These are phyloP conservation scores for Gobionotothen gibberifrons DNA, from an alignment of 2,797 vertebrate species.

Conservation along the genomic window DNA sequence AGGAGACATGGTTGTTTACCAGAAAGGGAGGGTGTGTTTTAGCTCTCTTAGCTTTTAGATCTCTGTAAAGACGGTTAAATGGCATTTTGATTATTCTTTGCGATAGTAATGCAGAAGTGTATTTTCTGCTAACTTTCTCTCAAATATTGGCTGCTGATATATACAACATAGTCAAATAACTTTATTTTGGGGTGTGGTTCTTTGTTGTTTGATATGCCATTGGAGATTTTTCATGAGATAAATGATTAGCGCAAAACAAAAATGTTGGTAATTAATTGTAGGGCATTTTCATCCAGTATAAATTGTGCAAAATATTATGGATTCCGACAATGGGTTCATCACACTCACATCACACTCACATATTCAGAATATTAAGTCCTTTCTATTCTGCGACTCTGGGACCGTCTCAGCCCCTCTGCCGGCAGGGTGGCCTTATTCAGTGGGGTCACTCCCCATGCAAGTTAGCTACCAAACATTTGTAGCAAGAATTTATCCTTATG, in stretches of 20 bases:
- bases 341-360: background rate
- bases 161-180: background rate
- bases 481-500: slow-evolving; percentile 75
- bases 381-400: slow-evolving; percentile 28
- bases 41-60: background rate
- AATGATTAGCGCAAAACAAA: background rate
- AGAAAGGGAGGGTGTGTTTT: background rate
- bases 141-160: too few relatives aligned
- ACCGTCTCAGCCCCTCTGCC: slow-evolving; percentile 18
- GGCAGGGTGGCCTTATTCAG: slow-evolving; percentile 45
- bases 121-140: too few relatives aligned
- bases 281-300: background rate
- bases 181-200: background rate
- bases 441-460: slow-evolving; percentile 41
- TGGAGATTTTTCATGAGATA: background rate
- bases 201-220: background rate
- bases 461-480: slow-evolving; percentile 63
- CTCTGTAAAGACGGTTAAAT: background rate
- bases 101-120: too few relatives aligned
- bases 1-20: background rate
- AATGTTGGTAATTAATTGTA: background rate
- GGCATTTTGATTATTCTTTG: background rate
- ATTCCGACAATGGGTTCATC: background rate
- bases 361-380: background rate
- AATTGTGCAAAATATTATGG: background rate